Conservation (phyloP, 2,888 invertebrate species). For the Amblyteles armatorius region DNA sequence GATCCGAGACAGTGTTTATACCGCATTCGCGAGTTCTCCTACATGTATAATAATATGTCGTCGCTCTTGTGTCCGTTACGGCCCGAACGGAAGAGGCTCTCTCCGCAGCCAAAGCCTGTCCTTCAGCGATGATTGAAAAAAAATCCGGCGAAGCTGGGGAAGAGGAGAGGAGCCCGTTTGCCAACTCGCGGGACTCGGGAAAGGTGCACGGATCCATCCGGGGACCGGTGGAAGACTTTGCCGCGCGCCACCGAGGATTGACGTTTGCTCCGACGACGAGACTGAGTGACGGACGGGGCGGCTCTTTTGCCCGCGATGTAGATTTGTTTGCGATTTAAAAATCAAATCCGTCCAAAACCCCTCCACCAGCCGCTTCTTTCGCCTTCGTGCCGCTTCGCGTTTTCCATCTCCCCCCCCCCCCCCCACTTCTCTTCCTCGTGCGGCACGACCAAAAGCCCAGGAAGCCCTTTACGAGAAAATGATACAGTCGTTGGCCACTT, state of each 20-base stretch:
- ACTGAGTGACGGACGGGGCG: conserved; percentile 78
- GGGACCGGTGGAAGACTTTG: conserved; percentile 48
- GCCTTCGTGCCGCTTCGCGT: conserved; percentile 53
- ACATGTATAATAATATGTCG: conserved; percentile 9
- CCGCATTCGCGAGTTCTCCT: neutral
- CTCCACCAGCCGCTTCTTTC: conserved; percentile 67
- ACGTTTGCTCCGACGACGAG: conserved; percentile 73
- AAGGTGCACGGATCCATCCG: conserved; percentile 45
- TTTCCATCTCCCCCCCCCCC: conserved; percentile 49
- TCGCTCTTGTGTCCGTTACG: neutral
- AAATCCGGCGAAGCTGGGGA: conserved; percentile 22
- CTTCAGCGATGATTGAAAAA: conserved; percentile 74
- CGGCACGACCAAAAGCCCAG: neutral
- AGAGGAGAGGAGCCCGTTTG: neutral
- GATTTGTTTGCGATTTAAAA: conserved; percentile 85
- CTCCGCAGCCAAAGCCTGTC: neutral
- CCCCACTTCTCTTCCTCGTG: neutral
- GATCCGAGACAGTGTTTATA: neutral
- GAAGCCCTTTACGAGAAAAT: no score
- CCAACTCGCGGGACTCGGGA: conserved; percentile 38
- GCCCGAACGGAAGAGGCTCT: conserved; percentile 3
- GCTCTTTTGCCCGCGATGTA: conserved; percentile 83
- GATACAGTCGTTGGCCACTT: no score
- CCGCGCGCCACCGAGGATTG: conserved; percentile 70
- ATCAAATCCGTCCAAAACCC: conserved; percentile 79